Evolutionary conservation across 2,797 vertebrate species (phyloP).

Genomic region (Tachyglossus aculeatus): DNA sequence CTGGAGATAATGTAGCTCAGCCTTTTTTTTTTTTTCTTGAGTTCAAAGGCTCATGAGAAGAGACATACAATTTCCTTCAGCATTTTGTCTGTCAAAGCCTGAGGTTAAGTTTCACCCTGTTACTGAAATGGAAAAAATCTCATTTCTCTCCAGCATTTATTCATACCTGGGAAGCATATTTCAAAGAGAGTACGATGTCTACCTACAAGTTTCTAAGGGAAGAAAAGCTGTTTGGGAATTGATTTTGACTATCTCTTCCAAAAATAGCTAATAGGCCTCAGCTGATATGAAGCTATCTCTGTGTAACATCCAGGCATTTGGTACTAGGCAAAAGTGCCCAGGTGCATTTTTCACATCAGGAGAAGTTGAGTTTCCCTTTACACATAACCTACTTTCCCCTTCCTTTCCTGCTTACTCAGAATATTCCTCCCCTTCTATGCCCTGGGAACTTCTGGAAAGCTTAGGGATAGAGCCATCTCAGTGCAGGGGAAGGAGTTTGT

Average conservation of each 20-base stretch:
- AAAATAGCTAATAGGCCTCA: background rate
- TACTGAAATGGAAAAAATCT: background rate
- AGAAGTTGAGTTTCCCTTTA: background rate
- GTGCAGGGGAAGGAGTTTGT: no score
- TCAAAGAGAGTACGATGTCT: background rate
- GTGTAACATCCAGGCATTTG: background rate
- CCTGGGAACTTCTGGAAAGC: no score
- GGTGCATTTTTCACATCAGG: background rate
- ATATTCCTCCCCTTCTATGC: no score
- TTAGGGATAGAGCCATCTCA: no score
- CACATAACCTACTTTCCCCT: no score
- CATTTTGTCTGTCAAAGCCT: background rate
- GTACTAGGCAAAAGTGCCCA: background rate
- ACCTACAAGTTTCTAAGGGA: background rate
- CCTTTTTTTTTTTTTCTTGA: no score
- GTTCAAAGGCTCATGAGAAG: no score
- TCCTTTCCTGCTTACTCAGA: no score
- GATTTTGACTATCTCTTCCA: background rate
- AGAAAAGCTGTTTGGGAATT: background rate
- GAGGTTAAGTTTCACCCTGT: background rate
- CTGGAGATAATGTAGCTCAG: no score
- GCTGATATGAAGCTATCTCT: background rate
- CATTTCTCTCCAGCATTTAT: background rate
- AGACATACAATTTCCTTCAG: rapidly evolving
- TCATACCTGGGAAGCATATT: background rate